phyloP scores from a whole-genome alignment of 1,140 invertebrate genomes.

The Steinernema khuongi region DNA sequence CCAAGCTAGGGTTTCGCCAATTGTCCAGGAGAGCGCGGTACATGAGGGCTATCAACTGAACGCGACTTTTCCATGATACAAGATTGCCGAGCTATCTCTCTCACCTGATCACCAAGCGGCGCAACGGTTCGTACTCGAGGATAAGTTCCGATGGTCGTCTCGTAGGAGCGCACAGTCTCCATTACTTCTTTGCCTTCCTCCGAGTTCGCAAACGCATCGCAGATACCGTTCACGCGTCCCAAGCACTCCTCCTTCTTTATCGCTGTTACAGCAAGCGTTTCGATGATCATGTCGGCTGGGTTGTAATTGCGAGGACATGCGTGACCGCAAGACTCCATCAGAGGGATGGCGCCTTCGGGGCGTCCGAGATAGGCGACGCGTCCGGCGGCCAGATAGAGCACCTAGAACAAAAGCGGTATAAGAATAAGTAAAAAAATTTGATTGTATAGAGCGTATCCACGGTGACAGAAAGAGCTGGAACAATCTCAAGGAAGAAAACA shows the following conservation, averaged over 20 bases:
- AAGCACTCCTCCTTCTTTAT: slow-evolving; percentile 60
- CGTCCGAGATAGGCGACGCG: slow-evolving; percentile 58
- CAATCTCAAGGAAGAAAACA: too few species aligned
- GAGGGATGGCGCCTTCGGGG: slow-evolving; percentile 43
- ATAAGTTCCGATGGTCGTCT: neutral
- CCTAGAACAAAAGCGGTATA: slow-evolving; percentile 40
- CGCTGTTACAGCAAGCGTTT: slow-evolving; percentile 65
- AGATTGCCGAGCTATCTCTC: too few species aligned
- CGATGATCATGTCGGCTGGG: slow-evolving; percentile 70
- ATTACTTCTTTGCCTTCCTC: slow-evolving; percentile 30
- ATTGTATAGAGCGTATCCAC: too few species aligned
- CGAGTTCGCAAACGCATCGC: slow-evolving; percentile 41
- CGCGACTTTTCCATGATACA: too few species aligned
- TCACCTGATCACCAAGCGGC: slow-evolving; percentile 38
- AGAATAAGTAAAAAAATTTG: too few species aligned
- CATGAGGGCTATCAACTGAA: slow-evolving; percentile 24
- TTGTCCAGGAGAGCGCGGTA: slow-evolving; percentile 50
- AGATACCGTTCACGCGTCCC: slow-evolving; percentile 46
- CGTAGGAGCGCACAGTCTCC: slow-evolving; percentile 11
- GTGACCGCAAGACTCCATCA: slow-evolving; percentile 66
- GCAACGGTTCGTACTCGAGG: slow-evolving; percentile 17
- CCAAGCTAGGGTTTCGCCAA: slow-evolving; percentile 48
- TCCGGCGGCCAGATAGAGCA: slow-evolving; percentile 61
- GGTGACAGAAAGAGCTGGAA: too few species aligned
- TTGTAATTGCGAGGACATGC: slow-evolving; percentile 67